These are phyloP conservation scores for Micrasema minimum DNA, from an alignment of 1,140 invertebrate genomes.

Conservation along the genomic window DNA sequence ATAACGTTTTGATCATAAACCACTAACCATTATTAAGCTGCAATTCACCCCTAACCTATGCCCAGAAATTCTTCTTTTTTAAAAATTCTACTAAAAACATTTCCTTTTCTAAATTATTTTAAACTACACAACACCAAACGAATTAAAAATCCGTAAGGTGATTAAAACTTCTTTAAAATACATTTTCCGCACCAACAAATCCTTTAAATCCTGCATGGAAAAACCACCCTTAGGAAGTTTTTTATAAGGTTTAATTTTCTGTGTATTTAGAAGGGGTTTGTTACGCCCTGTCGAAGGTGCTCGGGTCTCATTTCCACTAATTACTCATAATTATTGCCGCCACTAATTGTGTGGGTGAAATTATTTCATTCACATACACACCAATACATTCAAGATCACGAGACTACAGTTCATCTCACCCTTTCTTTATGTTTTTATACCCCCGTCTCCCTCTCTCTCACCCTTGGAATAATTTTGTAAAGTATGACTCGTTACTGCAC, in stretches of 20 bases:
- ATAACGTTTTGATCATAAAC: too few species aligned
- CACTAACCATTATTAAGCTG: too few species aligned
- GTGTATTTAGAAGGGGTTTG: too few species aligned
- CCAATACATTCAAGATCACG: not conserved
- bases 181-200: conserved; percentile 26
- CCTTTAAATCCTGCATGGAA: not conserved
- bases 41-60: too few species aligned
- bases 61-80: too few species aligned
- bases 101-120: too few species aligned
- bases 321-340: conserved; percentile 53
- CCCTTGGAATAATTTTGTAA: not conserved
- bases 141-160: conserved; percentile 39
- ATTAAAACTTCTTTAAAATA: conserved; percentile 50
- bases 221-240: not conserved
- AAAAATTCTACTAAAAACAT: too few species aligned
- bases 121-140: not conserved
- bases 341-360: conserved; percentile 53
- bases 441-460: not conserved
- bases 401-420: conserved; percentile 11
- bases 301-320: conserved; percentile 53
- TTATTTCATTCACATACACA: conserved; percentile 53
- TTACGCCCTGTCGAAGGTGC: conserved; percentile 27
- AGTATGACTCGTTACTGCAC: too few species aligned
- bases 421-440: not conserved
- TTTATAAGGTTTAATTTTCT: not conserved